Evolutionary conservation across 2,888 invertebrate genomes (phyloP), one percentile per base, ranked within the genome.

Genomic region (Spodoptera exigua): DNA sequence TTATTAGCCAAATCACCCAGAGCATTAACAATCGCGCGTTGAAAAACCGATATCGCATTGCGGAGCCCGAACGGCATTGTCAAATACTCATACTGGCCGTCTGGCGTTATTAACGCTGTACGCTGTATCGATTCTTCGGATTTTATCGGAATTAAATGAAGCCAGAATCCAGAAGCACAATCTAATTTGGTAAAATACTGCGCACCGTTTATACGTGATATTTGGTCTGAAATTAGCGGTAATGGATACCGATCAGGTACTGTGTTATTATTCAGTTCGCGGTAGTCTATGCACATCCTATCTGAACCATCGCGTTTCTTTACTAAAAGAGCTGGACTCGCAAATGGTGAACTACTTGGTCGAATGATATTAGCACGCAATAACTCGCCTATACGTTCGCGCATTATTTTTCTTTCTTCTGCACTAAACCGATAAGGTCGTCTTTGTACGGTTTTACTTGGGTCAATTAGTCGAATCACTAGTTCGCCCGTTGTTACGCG

Each of bases 51-150:
- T 14, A 59, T 59, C 2, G 63, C 62, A 37, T 57, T 67, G 3
- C 39, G 21, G 3, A 62, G 47, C 14, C 62, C 62, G 47, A 67
- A 68, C 11, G 67, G 67, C 58, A 67, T 55, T 9, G 37, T 46
- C 1, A 44, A 1, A 32, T 41, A 67, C 13, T 64, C 59, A 27
- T 39, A 58, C 18, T 49, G 49, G n/a, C n/a, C n/a, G n/a, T n/a
- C n/a, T n/a, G n/a, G n/a, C n/a, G n/a, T n/a, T n/a, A n/a, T n/a
- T n/a, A 44, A 44, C 1, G 44, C 44, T 0, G 44, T 45, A 5
- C 45, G 45, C 18, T 45, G 34, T 35, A 45, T 35, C 1, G 45
- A 45, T n/a, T n/a, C n/a, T 1, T 45, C 12, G 9, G n/a, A 2
- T 3, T 45, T 16, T 10, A 45, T 12, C 0, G 35, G 35, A 9